Base-by-base conservation (phyloP, 2,113 vertebrate genomes). In the Semicossyphus pulcher region DNA sequence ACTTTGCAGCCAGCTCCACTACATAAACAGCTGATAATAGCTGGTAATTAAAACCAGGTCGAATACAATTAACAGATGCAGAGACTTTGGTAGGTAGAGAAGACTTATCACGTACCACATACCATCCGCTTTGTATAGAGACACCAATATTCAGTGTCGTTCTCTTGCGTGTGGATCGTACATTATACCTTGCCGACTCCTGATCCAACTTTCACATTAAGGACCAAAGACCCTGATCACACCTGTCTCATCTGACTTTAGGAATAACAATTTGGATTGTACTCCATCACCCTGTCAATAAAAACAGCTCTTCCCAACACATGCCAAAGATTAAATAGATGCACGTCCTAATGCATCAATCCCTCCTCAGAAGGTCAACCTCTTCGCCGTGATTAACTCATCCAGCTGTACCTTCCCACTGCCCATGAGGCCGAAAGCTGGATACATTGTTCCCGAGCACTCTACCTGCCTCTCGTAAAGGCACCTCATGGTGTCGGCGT, bases 371-470 rank as follows among this genome's bases (percentile, higher is more conserved):
- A 94, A 95, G 25, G 94, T 90, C 54, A 94, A 84, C 0, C 91
- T 93, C 52, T 95, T 95, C 1, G 92, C 86, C 0, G 92, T 80
- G 85, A 96, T 86, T 18, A 94, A 85, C 56, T 98, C 95, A 60
- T 97, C 94, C 7, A 99, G 95, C 8, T 95, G 95, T 65, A 99
- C 80, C 11, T 90, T 95, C 0, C 95, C 96, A 0, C 97, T 89
- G 2, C 98, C 98, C 97, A 99, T 95, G 48, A 99, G 84, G 10
- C 96, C 97, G 18, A 99, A 99, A 0, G 95, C 96, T 0, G 98
- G 98, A 85, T 95, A 99, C 97, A 99, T 98, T 0, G 94, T 91
- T 4, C 95, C 95, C 0, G 96, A 96, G 62, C 98, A 99, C 68
- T 99, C 97, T 78, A 99, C 95, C 54, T 94, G 94, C 4, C 96